Base-by-base conservation (phyloP, 2,113 vertebrate genomes). In the Carassius gibelio region DNA sequence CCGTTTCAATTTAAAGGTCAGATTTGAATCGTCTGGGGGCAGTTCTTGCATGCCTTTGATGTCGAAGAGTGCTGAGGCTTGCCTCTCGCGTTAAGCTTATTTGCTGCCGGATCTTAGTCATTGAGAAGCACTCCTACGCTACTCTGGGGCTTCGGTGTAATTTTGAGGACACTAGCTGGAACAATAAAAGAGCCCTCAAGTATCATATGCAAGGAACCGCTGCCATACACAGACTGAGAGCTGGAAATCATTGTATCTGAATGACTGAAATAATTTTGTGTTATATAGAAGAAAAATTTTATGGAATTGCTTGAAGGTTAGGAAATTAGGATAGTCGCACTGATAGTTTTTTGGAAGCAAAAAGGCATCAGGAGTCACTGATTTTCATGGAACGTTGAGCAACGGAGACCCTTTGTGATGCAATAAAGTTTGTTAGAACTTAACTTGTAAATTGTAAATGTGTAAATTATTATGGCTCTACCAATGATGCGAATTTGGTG, bases 1-100 rank as follows among this genome's bases (percentile, higher is more conserved):
- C 38, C 30, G 4, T 80, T 80, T 80, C 26, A 64, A 80, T 45
- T 4, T 64, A 64, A 80, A 80, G 77, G 77, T 64, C 77, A 80
- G 21, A 45, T 80, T 59, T 78, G 76, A 78, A 61, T 38, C 26
- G 26, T 26, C 52, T 78, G 30, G 75, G 52, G 30, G 30, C 75
- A 11, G 52, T 11, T 34, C 75, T 77, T 57, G 17, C 5, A 2
- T 1, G 30, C 52, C 34, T 78, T 42, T 61, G 76, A 78, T 61
- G 55, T 61, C 34, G 10, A 61, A 52, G 76, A 78, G 61, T 3
- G 34, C 76, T 77, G 75, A 55, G 75, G 57, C 75, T 19, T n/a
- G 48, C 26, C 26, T 76, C 38, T 74, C 0, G 17, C 3, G 75
- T 55, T 78, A 78, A 78, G 55, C 76, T 42, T 55, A 78, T 78